Conservation (phyloP, 2,888 invertebrate genomes). For the Hypselothyrea guttata region DNA sequence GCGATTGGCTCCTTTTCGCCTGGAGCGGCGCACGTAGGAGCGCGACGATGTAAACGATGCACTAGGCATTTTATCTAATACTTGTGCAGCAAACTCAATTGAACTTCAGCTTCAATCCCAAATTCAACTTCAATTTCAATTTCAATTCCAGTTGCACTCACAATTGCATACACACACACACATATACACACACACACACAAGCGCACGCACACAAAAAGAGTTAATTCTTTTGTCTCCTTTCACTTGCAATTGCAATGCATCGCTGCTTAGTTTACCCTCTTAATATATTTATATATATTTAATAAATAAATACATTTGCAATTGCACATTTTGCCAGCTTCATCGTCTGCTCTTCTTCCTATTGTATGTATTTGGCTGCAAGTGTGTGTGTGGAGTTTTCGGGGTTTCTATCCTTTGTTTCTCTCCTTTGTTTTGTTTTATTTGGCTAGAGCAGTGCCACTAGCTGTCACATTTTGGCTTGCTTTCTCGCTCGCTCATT, state of each 20-base stretch:
- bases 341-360: slow-evolving; percentile 66
- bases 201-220: slow-evolving; percentile 26
- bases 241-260: slow-evolving; percentile 55
- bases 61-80: slow-evolving; percentile 88
- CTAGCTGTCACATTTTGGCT: slow-evolving; percentile 46
- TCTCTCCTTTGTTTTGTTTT: slow-evolving; percentile 78
- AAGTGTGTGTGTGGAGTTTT: slow-evolving; percentile 64
- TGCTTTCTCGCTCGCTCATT: slow-evolving; percentile 62
- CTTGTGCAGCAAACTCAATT: too few relatives aligned
- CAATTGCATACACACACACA: slow-evolving; percentile 48
- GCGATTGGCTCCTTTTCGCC: slow-evolving; percentile 95
- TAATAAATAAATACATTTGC: slow-evolving; percentile 14
- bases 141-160: slow-evolving; percentile 45
- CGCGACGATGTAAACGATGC: slow-evolving; percentile 96
- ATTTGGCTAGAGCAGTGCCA: slow-evolving; percentile 71
- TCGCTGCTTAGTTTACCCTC: too few relatives aligned
- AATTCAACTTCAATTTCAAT: slow-evolving; percentile 27
- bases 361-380: slow-evolving; percentile 58
- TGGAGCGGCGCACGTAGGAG: slow-evolving; percentile 94
- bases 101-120: too few relatives aligned
- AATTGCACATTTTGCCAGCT: slow-evolving; percentile 51
- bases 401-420: slow-evolving; percentile 77
- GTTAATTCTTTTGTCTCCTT: slow-evolving; percentile 51
- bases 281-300: slow-evolving; percentile 24
- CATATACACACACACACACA: slow-evolving; percentile 36